Conservation (phyloP, 2,888 invertebrate species). For the Pantelozetes paolii region DNA sequence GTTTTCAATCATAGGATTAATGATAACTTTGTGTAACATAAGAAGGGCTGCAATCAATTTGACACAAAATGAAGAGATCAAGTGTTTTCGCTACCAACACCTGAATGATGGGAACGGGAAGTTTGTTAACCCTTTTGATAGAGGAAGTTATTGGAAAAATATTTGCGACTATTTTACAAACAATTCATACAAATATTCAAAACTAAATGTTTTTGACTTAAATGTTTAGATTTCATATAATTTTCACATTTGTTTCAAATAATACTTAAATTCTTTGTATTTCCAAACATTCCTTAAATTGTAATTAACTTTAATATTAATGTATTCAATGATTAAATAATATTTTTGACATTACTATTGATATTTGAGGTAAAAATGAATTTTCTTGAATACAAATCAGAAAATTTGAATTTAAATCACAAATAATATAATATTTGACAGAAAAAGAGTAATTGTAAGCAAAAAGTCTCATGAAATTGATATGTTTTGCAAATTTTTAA, state of each 20-base stretch:
- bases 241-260: not conserved
- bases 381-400: no score
- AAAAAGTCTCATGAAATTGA: not conserved
- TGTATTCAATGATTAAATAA: no score
- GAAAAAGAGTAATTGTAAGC: not conserved
- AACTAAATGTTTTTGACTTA: not conserved
- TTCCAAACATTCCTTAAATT: no score
- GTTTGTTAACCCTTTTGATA: constrained; percentile 18
- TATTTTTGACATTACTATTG: no score
- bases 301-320: no score
- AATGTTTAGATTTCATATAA: not conserved
- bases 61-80: constrained; percentile 21
- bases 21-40: not conserved
- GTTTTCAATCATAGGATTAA: not conserved
- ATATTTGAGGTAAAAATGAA: no score
- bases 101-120: not conserved
- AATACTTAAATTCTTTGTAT: no score
- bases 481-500: constrained; percentile 5
- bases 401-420: no score
- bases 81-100: not conserved
- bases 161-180: not conserved
- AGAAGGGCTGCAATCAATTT: constrained; percentile 30
- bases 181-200: not conserved
- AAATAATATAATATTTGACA: not conserved
- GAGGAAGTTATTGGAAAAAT: constrained; percentile 15